These are phyloP conservation scores for Rhogogaster chlorosoma DNA, from an alignment of 2,888 invertebrate species.

Conservation along the genomic window DNA sequence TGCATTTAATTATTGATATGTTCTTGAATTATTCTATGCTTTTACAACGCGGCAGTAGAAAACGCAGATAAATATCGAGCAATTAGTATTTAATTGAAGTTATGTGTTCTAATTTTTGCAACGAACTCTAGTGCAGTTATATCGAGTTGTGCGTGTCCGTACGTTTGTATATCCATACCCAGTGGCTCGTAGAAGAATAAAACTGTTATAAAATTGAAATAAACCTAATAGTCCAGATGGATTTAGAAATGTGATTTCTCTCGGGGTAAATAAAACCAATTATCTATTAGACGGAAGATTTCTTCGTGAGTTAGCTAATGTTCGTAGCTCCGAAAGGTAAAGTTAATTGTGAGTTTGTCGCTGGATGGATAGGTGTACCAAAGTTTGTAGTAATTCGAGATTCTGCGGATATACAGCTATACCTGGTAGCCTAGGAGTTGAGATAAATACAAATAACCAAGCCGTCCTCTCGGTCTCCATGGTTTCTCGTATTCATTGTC, in stretches of 20 bases:
- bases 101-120: constrained; percentile 12
- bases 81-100: constrained; percentile 19
- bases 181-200: neutral
- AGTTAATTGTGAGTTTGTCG: constrained; percentile 28
- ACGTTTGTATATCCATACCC: neutral
- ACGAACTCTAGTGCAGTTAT: neutral
- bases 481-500: constrained; percentile 7
- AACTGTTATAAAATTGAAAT: neutral
- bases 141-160: neutral
- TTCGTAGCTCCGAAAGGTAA: neutral
- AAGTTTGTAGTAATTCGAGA: neutral
- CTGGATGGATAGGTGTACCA: neutral
- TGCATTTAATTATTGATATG: neutral
- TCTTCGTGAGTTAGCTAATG: neutral
- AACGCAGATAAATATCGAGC: neutral
- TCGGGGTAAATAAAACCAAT: neutral
- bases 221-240: neutral
- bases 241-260: constrained; percentile 2
- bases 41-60: neutral
- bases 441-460: constrained; percentile 14
- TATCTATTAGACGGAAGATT: neutral
- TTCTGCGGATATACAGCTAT: neutral
- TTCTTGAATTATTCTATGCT: neutral
- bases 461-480: constrained; percentile 3
- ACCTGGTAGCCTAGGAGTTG: neutral